These are phyloP conservation scores for Andrena bucephala DNA, from an alignment of 2,888 invertebrate species.

Conservation along the genomic window DNA sequence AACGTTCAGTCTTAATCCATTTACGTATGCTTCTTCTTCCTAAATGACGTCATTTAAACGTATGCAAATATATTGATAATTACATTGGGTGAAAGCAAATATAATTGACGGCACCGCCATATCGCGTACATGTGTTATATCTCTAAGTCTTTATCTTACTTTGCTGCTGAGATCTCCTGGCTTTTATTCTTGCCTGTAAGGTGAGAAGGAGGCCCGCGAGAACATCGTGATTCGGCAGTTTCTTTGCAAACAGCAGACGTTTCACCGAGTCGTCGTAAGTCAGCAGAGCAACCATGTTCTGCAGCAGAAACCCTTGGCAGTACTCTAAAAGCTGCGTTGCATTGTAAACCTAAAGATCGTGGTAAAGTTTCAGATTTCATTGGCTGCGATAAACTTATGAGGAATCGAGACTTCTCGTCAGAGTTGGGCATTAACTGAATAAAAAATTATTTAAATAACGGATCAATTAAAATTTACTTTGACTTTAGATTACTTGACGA, in stretches of 20 bases:
- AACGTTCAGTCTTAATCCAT: conserved; percentile 57
- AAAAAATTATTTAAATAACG: neutral
- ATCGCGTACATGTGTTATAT: neutral
- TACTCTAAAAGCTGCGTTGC: conserved; percentile 94
- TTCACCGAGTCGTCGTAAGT: conserved; percentile 97
- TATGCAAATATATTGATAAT: conserved; percentile 34
- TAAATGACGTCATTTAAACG: conserved; percentile 23
- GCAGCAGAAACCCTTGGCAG: conserved; percentile 95
- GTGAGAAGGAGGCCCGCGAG: conserved; percentile 92
- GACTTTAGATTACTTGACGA: no score
- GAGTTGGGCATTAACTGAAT: neutral
- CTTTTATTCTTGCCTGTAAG: conserved; percentile 92
- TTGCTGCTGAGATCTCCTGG: conserved; percentile 84
- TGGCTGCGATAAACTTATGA: neutral
- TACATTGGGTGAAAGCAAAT: conserved; percentile 13
- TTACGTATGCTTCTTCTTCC: conserved; percentile 30
- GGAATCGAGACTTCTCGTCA: neutral
- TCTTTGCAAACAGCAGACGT: conserved; percentile 94
- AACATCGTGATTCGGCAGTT: conserved; percentile 95
- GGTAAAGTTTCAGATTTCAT: neutral
- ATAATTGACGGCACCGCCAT: conserved; percentile 18
- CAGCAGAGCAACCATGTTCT: conserved; percentile 97
- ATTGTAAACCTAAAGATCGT: conserved; percentile 90
- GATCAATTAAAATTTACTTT: no score
- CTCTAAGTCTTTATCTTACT: conserved; percentile 70